These are phyloP conservation scores for Psococerastis gibbosa DNA, from an alignment of 2,888 invertebrate genomes.

Conservation along the genomic window DNA sequence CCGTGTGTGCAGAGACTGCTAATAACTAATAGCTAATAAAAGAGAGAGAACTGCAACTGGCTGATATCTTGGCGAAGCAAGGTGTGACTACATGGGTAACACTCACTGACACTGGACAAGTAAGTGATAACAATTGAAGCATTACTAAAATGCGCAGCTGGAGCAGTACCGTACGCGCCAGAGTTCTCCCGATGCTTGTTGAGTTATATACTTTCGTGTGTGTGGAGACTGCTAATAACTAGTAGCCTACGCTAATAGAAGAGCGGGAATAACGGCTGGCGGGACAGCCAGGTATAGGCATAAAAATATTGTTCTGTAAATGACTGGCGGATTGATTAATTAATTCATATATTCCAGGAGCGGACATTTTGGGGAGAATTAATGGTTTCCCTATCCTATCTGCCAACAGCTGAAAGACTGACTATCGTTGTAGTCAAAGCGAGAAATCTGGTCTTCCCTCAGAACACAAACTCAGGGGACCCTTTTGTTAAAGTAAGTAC, in stretches of 20 bases:
- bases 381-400: conserved; percentile 62
- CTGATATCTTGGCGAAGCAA: conserved; percentile 39
- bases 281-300: too few species aligned
- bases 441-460: conserved; percentile 43
- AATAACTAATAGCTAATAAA: conserved; percentile 42
- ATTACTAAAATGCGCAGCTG: neutral
- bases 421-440: conserved; percentile 57
- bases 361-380: conserved; percentile 55
- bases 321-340: too few species aligned
- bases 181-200: conserved; percentile 35
- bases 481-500: conserved; percentile 62
- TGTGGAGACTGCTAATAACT: conserved; percentile 41
- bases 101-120: conserved; percentile 50
- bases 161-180: too few species aligned
- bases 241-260: conserved; percentile 38
- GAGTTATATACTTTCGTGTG: conserved; percentile 47
- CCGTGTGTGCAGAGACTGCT: conserved; percentile 42
- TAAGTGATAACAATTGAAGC: conserved; percentile 21
- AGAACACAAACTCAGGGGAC: conserved; percentile 36
- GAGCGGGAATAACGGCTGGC: conserved; percentile 48
- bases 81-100: conserved; percentile 64
- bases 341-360: conserved; percentile 27
- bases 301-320: too few species aligned
- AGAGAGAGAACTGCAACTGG: conserved; percentile 46
- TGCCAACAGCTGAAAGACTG: conserved; percentile 62